Base-by-base conservation (phyloP, 2,113 vertebrate genomes). In the Spermophilus dauricus region DNA sequence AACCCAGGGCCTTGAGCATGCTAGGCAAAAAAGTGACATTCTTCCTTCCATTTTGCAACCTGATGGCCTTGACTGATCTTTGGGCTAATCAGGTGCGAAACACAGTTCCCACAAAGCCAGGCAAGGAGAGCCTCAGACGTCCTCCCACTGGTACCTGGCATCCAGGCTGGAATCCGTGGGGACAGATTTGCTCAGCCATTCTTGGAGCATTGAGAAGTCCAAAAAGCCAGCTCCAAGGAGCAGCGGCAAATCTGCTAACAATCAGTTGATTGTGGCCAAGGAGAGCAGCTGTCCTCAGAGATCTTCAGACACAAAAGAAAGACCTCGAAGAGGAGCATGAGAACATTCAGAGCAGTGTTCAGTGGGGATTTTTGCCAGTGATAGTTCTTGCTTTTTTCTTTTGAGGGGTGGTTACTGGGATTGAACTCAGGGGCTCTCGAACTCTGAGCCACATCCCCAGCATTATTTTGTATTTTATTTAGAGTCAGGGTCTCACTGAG, bases 91-190 rank as follows among this genome's bases (percentile, higher is more conserved):
- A 16, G 42, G 24, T 34, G 5, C n/a, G 78, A 39, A 69, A 61
- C 12, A 7, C 8, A n/a, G 45, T 73, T 20, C 63, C 87, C 22
- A 3, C 53, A 45, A 58, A 80, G 73, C 45, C 16, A 70, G 53
- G 81, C 16, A 26, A 58, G 22, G 4, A 28, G 30, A 63, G 32
- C 70, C 0, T 22, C 2, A 5, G 22, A 53, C 13, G 22, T 58
- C 37, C 34, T 70, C 58, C 51, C 2, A 2, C 1, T 2, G 3
- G 48, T 2, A 30, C 75, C 28, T n/a, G 6, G 0, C 45, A 8
- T 16, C 72, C n/a, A 65, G 14, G 39, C 89, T 1, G 1, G 72
- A 17, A 28, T 45, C 65, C 80, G 86, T 39, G n/a, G 69, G 39
- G 69, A 24, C 39, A 17, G 42, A 9, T 22, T 30, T 91, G 61